A percentile compares a stretch with the other conserved stretches of the same genome.
Conservation (phyloP, 1,140 invertebrate species). For the Neodiprion fabricii region DNA sequence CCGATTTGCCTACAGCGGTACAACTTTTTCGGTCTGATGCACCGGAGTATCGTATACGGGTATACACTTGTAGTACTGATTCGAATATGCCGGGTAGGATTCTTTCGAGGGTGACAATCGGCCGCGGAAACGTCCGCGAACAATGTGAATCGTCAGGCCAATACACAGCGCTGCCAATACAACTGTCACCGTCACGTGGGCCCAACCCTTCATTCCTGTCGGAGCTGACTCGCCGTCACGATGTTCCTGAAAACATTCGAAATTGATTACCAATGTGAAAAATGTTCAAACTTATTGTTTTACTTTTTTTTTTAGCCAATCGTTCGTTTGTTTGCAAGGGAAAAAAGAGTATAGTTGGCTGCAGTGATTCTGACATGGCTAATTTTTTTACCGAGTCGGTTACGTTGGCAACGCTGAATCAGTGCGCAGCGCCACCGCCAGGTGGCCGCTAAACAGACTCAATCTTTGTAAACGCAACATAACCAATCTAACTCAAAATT, state of each 20-base stretch:
- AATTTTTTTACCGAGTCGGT: too few species aligned
- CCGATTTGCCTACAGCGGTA: conserved; percentile 43
- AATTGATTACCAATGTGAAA: too few species aligned
- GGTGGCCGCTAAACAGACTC: too few species aligned
- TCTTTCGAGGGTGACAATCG: conserved; percentile 45
- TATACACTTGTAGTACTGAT: conserved; percentile 58
- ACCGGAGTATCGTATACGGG: conserved; percentile 51
- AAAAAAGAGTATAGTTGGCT: too few species aligned
- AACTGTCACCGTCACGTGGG: conserved; percentile 47
- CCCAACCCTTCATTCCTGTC: conserved; percentile 41
- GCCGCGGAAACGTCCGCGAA: conserved; percentile 48
- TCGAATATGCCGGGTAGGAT: conserved; percentile 44
- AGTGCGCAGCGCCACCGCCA: too few species aligned
- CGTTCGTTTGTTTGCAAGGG: too few species aligned
- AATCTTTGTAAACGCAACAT: too few species aligned
- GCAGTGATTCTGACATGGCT: too few species aligned
- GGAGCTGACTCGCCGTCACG: conserved; percentile 32
- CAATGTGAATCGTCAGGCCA: conserved; percentile 47
- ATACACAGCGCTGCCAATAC: conserved; percentile 46
- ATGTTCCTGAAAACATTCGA: conserved; percentile 21
- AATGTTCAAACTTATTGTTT: too few species aligned
- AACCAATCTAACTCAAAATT: too few species aligned
- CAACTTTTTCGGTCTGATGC: conserved; percentile 51
- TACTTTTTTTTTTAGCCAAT: too few species aligned
- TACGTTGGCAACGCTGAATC: too few species aligned